Percentiles rank a stretch among this genome's conserved stretches.
These are phyloP conservation scores for Xylophagus ater DNA, from an alignment of 2,888 invertebrate species.

Conservation along the genomic window DNA sequence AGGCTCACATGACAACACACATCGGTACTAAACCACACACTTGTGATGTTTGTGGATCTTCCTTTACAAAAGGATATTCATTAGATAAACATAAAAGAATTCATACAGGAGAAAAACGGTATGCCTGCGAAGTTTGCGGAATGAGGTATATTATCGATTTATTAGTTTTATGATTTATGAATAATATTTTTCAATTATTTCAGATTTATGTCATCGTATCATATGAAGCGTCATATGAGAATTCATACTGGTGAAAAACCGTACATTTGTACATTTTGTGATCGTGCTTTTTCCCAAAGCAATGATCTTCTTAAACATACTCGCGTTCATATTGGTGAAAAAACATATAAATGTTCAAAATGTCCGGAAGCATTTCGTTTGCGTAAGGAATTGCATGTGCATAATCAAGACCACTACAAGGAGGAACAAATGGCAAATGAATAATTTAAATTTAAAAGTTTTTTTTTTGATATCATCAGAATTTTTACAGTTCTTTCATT, in stretches of 20 bases:
- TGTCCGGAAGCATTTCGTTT: slow-evolving; percentile 26
- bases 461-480: too few species aligned
- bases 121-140: slow-evolving; percentile 44
- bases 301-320: slow-evolving; percentile 46
- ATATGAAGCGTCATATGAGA: too few species aligned
- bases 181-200: too few species aligned
- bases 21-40: slow-evolving; percentile 47
- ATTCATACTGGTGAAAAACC: too few species aligned
- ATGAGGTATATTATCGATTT: too few species aligned
- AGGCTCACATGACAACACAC: slow-evolving; percentile 42
- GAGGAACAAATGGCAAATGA: too few species aligned
- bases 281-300: slow-evolving; percentile 46
- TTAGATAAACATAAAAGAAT: slow-evolving; percentile 49
- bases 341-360: slow-evolving; percentile 42
- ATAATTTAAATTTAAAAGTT: too few species aligned
- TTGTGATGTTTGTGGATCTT: slow-evolving; percentile 51
- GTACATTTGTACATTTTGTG: too few species aligned
- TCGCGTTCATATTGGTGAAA: slow-evolving; percentile 43
- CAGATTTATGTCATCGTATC: too few species aligned
- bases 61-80: slow-evolving; percentile 45
- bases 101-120: slow-evolving; percentile 44
- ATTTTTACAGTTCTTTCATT: too few species aligned
- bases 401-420: slow-evolving; percentile 26
- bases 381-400: slow-evolving; percentile 22
- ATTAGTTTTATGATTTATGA: too few species aligned